A percentile compares a stretch with the other conserved stretches of the same genome.
phyloP scores from a whole-genome alignment of 2,797 vertebrate species.

The Melanotaenia boesemani region DNA sequence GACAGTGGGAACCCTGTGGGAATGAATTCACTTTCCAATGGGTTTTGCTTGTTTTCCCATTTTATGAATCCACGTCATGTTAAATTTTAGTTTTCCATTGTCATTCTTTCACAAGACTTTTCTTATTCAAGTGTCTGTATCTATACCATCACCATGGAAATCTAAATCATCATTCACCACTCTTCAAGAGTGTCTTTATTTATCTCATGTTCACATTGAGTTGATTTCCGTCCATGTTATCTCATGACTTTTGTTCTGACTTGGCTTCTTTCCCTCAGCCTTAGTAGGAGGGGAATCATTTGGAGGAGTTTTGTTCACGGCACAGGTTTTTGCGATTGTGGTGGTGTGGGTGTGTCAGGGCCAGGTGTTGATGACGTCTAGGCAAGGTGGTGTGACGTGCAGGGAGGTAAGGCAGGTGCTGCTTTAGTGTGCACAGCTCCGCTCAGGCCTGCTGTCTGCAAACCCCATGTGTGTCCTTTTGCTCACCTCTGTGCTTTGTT shows the following conservation, averaged over 20 bases:
- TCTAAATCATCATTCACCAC: slow-evolving; percentile 63
- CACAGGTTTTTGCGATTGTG: slow-evolving; percentile 76
- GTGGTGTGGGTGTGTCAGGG: slow-evolving; percentile 78
- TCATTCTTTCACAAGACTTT: slow-evolving; percentile 63
- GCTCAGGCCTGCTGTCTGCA: slow-evolving; percentile 83
- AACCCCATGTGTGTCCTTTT: slow-evolving; percentile 83
- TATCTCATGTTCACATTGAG: slow-evolving; percentile 68
- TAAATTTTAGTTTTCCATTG: slow-evolving; percentile 69
- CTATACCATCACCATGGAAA: slow-evolving; percentile 64
- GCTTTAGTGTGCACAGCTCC: slow-evolving; percentile 84
- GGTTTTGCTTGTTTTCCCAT: slow-evolving; percentile 70
- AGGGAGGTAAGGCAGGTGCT: slow-evolving; percentile 84
- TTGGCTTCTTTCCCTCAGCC: slow-evolving; percentile 83
- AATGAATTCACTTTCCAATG: slow-evolving; percentile 64
- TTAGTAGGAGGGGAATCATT: slow-evolving; percentile 75
- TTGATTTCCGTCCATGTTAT: slow-evolving; percentile 76
- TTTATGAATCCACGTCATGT: slow-evolving; percentile 63
- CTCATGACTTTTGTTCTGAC: slow-evolving; percentile 83
- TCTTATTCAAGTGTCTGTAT: slow-evolving; percentile 51
- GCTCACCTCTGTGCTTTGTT: slow-evolving; percentile 82
- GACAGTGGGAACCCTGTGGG: slow-evolving; percentile 63
- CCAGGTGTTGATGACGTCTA: slow-evolving; percentile 81
- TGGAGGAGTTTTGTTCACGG: slow-evolving; percentile 76
- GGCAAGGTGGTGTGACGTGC: slow-evolving; percentile 77
- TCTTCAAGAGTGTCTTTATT: slow-evolving; percentile 68